Evolutionary conservation across 1,140 invertebrate species (phyloP), one percentile per base, ranked within the genome.

Genomic region (Venturia canescens): DNA sequence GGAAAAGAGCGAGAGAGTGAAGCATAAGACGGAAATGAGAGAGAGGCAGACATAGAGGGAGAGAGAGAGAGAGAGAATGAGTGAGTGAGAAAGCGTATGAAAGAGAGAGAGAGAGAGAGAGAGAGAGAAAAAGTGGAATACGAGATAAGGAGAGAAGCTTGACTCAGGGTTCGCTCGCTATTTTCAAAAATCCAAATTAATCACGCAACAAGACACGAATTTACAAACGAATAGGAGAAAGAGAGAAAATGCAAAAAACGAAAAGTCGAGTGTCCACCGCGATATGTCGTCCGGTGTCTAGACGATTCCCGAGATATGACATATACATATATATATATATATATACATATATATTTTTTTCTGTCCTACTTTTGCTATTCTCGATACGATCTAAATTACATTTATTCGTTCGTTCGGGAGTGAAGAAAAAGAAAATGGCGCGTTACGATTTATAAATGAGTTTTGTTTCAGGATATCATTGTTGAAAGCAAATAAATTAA

Each of bases 151-250:
- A 18, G 16, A 57, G 74, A 83, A 83, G 87, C 84, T 90, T 86
- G 86, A 89, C 87, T 90, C 86, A 86, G 87, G 87, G 87, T 90
- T 85, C 67, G 80, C 84, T 86, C 48, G 70, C 38, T 75, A 26
- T 57, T 75, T 75, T 26, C 48, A 57, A 60, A 53, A 74, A 74
- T 50, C 23, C 38, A 53, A 74, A 21, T 34, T 50, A 48, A 53
- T 74, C 71, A 27, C 50, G n/a, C 50, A 74, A 74, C 69, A 26
- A 66, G 23, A 53, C 50, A 53, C 50, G 50, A 53, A 53, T 53
- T 53, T 26, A 69, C 26, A 26, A 34, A 34, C 31, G 31, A 34
- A 34, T 3, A 7, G 7, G 31, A 34, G 3, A 34, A 7, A 34
- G 31, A 34, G 31, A 69, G 31, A 31, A 29, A 69, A 29, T 31